A percentile compares a stretch with the other conserved stretches of the same genome.
Conservation (phyloP, 1,140 invertebrate genomes). For the Nebria ingens region DNA sequence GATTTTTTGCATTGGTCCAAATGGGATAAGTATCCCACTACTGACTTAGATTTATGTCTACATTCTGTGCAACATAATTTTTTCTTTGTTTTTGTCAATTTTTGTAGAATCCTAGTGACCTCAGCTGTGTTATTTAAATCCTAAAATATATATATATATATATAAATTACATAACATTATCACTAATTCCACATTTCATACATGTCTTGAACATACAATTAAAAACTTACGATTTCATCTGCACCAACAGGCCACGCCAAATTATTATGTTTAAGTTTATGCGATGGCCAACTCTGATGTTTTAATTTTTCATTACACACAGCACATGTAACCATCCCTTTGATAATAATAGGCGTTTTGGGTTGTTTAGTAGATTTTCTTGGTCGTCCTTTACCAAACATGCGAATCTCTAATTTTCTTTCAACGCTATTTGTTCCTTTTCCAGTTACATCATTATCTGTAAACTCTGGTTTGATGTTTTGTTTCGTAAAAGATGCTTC, state of each 20-base stretch:
- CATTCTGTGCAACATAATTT: too few species aligned
- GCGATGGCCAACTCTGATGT: conserved; percentile 21
- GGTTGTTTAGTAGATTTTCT: background rate
- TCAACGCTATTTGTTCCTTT: too few species aligned
- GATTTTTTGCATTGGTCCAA: conserved; percentile 47
- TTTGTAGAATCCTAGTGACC: too few species aligned
- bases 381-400: too few species aligned
- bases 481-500: too few species aligned
- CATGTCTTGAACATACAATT: too few species aligned
- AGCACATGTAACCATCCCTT: conserved; percentile 23
- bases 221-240: background rate
- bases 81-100: too few species aligned
- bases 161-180: too few species aligned
- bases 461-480: too few species aligned
- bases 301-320: conserved; percentile 22
- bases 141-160: conserved; percentile 23
- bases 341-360: conserved; percentile 10
- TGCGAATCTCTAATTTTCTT: too few species aligned
- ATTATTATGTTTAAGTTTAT: conserved; percentile 28
- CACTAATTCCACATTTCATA: too few species aligned
- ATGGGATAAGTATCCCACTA: conserved; percentile 51
- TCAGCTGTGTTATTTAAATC: conserved; percentile 30
- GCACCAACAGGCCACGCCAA: conserved; percentile 26
- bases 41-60: conserved; percentile 46
- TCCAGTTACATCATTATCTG: too few species aligned